Percentiles rank a stretch among this genome's conserved stretches.
These are phyloP conservation scores for Blastomussa wellsi DNA, from an alignment of 92 coral and sea anemone genomes.

Conservation along the genomic window DNA sequence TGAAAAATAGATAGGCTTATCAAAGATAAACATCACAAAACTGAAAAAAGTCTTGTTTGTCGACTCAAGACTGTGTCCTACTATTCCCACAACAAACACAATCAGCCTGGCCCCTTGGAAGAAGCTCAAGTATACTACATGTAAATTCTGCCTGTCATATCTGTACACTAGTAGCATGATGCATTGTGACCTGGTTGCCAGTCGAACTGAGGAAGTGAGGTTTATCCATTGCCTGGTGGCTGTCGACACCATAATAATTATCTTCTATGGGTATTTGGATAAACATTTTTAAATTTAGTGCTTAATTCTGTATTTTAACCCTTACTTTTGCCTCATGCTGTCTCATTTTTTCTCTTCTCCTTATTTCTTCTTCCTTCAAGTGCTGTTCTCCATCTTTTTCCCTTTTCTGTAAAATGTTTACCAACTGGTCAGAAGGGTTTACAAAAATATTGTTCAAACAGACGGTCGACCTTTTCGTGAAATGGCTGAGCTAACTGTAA, in stretches of 20 bases:
- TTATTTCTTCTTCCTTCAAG: constrained; percentile 79
- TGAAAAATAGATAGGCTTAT: constrained; percentile 30
- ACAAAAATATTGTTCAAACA: neutral
- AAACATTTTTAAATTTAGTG: no score
- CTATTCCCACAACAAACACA: no score
- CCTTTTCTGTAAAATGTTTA: constrained; percentile 67
- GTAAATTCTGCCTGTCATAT: no score
- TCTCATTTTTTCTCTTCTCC: constrained; percentile 73
- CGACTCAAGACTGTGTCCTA: neutral
- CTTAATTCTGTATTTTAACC: no score
- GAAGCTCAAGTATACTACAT: no score
- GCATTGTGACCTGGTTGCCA: no score
- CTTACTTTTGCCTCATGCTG: constrained; percentile 89
- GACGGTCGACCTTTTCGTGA: neutral
- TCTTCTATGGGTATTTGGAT: no score
- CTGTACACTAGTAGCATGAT: no score
- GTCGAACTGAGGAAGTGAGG: no score
- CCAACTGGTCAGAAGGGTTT: neutral
- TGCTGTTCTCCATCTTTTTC: constrained; percentile 94
- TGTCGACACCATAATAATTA: no score
- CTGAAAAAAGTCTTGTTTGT: neutral
- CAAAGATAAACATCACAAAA: neutral
- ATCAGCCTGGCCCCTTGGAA: no score
- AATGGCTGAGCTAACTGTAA: neutral
- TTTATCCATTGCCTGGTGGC: no score